phyloP scores from a whole-genome alignment of 2,113 vertebrate species.

The Thryonomys swinderianus region DNA sequence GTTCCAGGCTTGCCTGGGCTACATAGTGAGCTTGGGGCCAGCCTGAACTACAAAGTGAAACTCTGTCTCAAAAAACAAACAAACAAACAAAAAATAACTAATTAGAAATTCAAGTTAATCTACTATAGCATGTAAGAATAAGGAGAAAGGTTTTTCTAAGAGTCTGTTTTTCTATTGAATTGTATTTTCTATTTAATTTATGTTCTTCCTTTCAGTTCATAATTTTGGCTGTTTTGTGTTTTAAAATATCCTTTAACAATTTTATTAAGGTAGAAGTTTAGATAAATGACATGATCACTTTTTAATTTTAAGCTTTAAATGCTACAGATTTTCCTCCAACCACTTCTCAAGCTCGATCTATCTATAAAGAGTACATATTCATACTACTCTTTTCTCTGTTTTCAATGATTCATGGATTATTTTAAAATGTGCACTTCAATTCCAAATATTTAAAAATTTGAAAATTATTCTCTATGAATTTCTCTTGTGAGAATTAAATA shows the following conservation, averaged over 20 bases:
- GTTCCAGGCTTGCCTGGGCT: no score
- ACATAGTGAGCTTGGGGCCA: no score
- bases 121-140: no score
- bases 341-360: not conserved
- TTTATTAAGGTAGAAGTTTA: not conserved
- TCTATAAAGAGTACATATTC: not conserved
- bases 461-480: not conserved
- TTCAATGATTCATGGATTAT: not conserved
- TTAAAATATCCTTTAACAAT: not conserved
- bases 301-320: slow-evolving; percentile 19
- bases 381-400: not conserved
- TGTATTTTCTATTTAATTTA: not conserved
- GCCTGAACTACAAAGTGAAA: no score
- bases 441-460: not conserved
- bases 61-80: no score
- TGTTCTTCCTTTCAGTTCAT: not conserved
- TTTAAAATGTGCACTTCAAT: not conserved
- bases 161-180: slow-evolving; percentile 8
- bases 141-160: no score
- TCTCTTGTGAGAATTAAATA: not conserved
- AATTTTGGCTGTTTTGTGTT: not conserved
- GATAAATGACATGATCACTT: not conserved
- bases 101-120: not conserved
- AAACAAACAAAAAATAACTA: no score
- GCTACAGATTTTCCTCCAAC: not conserved